Base-by-base conservation (phyloP, 2,888 invertebrate species). In the Cephus sareptanus region DNA sequence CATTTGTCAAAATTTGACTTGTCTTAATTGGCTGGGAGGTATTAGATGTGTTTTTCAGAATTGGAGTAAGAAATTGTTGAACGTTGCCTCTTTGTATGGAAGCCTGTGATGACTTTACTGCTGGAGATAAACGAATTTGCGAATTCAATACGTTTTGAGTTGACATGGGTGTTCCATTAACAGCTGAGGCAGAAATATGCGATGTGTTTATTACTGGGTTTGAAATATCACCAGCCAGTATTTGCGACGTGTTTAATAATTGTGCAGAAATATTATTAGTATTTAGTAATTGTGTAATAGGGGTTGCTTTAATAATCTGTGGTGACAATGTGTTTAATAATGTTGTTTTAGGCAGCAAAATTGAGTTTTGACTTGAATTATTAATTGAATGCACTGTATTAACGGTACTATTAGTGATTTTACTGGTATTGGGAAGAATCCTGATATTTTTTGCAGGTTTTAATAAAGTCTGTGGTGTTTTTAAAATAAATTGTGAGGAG, bases 401-500 rank as follows among this genome's bases (percentile, higher is more conserved):
- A 69, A 82, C 77, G 23, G 77, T 81, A 9, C 80, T 70, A 77
- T 79, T 85, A n/a, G 79, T 34, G 77, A 86, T 78, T 79, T 89
- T 88, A 71, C 80, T 83, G 0, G 85, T 78, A 77, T 84, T 84
- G 30, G 88, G 87, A 75, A 90, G 80, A 79, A 90, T 84, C 76
- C 86, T 81, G 35, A 90, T 81, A 73, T 85, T 89, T 81, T 89
- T 90, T 4, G 84, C 75, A 6, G 85, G 82, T 75, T 88, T 89
- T 15, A 89, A 75, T 33, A 89, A 79, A 30, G 87, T 88, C 81
- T 88, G 89, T 4, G 88, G 78, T 4, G 89, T 88, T 78, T 90
- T 90, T 4, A 89, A 76, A 23, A 90, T 85, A 76, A 87, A 89
- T 77, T 90, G 90, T n/a, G 90, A 89, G 4, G 90, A 87, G 11